phyloP scores from a whole-genome alignment of 2,113 vertebrate species.

The Ciconia stormi region DNA sequence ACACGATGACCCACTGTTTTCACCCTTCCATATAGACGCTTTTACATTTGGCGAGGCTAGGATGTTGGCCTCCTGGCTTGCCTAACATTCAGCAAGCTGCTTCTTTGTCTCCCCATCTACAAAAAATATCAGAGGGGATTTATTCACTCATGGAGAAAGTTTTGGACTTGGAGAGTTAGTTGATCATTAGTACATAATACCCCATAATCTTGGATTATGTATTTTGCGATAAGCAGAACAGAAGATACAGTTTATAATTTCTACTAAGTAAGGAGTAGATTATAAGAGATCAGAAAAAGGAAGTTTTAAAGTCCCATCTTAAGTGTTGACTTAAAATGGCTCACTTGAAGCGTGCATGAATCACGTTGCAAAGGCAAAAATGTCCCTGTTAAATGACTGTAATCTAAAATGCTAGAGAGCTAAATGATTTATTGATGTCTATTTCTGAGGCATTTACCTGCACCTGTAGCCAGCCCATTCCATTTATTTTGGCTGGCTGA shows the following conservation, averaged over 20 bases:
- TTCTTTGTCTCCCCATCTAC: not conserved
- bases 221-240: not conserved
- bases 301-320: not conserved
- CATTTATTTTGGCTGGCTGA: conserved; percentile 55
- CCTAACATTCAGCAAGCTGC: not conserved
- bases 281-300: not conserved
- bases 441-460: conserved; percentile 40
- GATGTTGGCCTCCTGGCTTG: not conserved
- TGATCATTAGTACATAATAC: not conserved
- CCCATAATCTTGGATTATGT: not conserved
- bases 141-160: not conserved
- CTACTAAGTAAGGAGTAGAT: not conserved
- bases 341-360: not conserved
- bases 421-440: conserved; percentile 53
- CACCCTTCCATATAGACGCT: not conserved
- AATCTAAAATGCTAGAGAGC: conserved; percentile 9
- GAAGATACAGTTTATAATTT: not conserved
- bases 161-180: not conserved
- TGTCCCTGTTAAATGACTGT: conserved; percentile 10
- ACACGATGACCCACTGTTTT: not conserved
- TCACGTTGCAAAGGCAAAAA: conserved; percentile 8
- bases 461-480: conserved; percentile 42
- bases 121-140: not conserved
- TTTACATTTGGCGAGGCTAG: not conserved
- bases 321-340: not conserved